Conservation (phyloP, 2,113 vertebrate genomes). For the Polyodon spathula region DNA sequence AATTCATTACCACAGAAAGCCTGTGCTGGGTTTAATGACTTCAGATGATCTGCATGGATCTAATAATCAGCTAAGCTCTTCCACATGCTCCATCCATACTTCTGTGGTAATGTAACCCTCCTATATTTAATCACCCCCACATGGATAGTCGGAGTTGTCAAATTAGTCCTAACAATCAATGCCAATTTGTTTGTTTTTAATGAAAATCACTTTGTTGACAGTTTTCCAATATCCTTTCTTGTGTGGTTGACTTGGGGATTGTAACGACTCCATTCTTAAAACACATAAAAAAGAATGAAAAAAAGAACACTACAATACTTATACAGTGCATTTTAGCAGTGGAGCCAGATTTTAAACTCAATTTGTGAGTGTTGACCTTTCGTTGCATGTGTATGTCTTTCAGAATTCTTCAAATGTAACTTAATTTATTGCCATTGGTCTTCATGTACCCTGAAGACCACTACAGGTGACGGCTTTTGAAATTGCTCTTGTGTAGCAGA, state of each 20-base stretch:
- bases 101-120: neutral
- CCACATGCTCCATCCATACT: neutral
- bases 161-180: neutral
- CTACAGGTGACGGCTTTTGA: too few relatives aligned
- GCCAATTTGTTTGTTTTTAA: neutral
- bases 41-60: neutral
- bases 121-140: neutral
- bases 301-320: neutral
- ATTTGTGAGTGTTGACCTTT: too few relatives aligned
- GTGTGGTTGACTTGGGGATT: slow-evolving; percentile 68
- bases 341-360: too few relatives aligned
- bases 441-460: too few relatives aligned
- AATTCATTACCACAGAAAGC: too few relatives aligned
- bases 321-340: too few relatives aligned
- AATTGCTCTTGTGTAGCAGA: too few relatives aligned
- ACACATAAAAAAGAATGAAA: slow-evolving; percentile 7
- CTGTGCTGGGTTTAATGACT: neutral
- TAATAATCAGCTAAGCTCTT: neutral
- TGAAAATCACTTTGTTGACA: slow-evolving; percentile 46
- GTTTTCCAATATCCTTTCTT: slow-evolving; percentile 58
- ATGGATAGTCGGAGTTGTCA: neutral
- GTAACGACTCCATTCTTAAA: slow-evolving; percentile 66
- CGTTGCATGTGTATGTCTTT: too few relatives aligned
- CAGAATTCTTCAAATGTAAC: too few relatives aligned
- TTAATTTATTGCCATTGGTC: too few relatives aligned